Conservation (phyloP, 2,888 invertebrate species). For the Nemurella pictetii region DNA sequence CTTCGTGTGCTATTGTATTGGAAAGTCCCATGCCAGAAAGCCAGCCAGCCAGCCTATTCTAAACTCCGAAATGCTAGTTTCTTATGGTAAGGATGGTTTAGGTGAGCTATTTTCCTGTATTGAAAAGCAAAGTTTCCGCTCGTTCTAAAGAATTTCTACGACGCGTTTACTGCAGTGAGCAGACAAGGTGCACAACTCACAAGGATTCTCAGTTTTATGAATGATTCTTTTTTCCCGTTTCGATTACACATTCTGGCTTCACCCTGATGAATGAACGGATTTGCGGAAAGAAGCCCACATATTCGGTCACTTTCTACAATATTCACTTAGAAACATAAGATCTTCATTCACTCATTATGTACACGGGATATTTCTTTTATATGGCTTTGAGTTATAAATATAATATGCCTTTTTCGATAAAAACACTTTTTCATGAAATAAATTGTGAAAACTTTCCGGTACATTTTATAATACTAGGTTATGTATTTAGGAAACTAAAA, state of each 20-base stretch:
- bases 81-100: slow-evolving; percentile 11
- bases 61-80: background rate
- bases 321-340: background rate
- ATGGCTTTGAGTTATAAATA: no score
- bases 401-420: no score
- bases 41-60: slow-evolving; percentile 9
- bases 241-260: background rate
- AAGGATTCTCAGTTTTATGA: background rate
- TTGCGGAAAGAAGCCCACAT: background rate
- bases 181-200: background rate
- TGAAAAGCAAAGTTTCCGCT: slow-evolving; percentile 22
- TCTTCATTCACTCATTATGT: background rate
- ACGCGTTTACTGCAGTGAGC: background rate
- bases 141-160: slow-evolving; percentile 13
- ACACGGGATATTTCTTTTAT: background rate
- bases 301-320: background rate
- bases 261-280: background rate
- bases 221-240: background rate
- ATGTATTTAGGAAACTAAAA: no score
- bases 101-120: slow-evolving; percentile 15
- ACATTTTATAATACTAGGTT: no score
- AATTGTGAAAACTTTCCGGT: no score
- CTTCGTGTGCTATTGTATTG: slow-evolving; percentile 24
- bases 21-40: background rate
- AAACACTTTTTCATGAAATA: no score